Percentiles rank a stretch among this genome's conserved stretches.
Conservation (phyloP, 1,140 invertebrate species). For the Holotrichia oblita region DNA sequence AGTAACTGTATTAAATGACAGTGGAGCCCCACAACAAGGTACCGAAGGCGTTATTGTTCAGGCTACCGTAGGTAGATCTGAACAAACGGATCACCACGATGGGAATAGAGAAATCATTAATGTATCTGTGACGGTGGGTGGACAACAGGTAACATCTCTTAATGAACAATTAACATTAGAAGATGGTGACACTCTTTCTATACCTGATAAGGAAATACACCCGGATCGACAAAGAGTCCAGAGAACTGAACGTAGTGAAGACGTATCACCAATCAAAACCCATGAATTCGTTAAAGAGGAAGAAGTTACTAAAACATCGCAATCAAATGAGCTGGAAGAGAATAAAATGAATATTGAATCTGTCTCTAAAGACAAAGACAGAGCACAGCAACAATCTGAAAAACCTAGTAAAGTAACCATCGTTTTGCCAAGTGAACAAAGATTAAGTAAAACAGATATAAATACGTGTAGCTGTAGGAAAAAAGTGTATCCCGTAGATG, state of each 20-base stretch:
- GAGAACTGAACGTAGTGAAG: not conserved
- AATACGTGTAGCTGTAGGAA: not conserved
- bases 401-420: not conserved
- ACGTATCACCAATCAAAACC: not conserved
- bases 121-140: not conserved
- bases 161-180: not conserved
- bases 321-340: too few relatives aligned
- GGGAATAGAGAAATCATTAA: not conserved
- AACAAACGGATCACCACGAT: not conserved
- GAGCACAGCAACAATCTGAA: not conserved
- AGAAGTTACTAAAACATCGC: not conserved
- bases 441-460: not conserved
- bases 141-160: not conserved
- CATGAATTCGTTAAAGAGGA: too few relatives aligned
- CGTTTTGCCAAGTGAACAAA: not conserved
- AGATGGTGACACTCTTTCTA: not conserved
- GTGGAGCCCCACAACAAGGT: not conserved
- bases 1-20: slow-evolving; percentile 18
- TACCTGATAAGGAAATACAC: not conserved
- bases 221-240: too few relatives aligned
- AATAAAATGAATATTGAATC: too few relatives aligned
- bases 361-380: not conserved
- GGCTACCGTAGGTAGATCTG: not conserved
- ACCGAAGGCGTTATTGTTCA: slow-evolving; percentile 2
- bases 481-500: not conserved